Base-by-base conservation (phyloP, 2,888 invertebrate species). In the Linyphia triangularis region DNA sequence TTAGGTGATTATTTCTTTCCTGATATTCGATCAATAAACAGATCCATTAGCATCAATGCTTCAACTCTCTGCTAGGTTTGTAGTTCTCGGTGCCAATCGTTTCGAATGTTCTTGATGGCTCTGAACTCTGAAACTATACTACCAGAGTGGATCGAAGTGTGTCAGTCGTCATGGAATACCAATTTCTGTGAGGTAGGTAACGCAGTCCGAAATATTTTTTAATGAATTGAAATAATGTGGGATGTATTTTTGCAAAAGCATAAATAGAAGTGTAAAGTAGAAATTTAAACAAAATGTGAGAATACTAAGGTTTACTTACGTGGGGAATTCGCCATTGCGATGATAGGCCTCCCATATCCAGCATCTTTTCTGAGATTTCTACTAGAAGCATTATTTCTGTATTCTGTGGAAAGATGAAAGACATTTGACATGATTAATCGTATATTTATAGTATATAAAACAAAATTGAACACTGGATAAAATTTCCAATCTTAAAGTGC, bases 321-420 rank as follows among this genome's bases (percentile, higher is more conserved):
- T 40, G 89, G 84, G 0, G 89, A 89, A 30, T 89, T 89, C 0
- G 89, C 89, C 89, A 89, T 89, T 5, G 89, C 89, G 10, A 89
- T 59, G 9, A 89, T 77, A 7, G 89, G 89, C 51, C 84, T 78
- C 37, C 84, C 89, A 63, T 84, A 79, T 59, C 79, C 63, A 7
- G 69, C 43, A 30, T 88, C 86, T 81, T 81, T 88, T 40, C 69
- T 65, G n/a, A 59, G 19, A 59, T 26, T 22, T 69, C 59, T 19
- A 24, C 13, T 37, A 16, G 24, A 51, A 5, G 28, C 22, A 26
- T 13, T 26, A 19, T 7, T 69, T 30, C 57, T 65, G 19, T n/a
- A 65, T 30, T 33, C 86, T 88, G 57, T 2, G 61, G 67, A 65
- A n/a, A n/a, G n/a, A n/a, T n/a, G n/a, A n/a, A n/a, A n/a, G n/a